Evolutionary conservation across 2,888 invertebrate genomes (phyloP).

Genomic region (Phymatocera aterrima): DNA sequence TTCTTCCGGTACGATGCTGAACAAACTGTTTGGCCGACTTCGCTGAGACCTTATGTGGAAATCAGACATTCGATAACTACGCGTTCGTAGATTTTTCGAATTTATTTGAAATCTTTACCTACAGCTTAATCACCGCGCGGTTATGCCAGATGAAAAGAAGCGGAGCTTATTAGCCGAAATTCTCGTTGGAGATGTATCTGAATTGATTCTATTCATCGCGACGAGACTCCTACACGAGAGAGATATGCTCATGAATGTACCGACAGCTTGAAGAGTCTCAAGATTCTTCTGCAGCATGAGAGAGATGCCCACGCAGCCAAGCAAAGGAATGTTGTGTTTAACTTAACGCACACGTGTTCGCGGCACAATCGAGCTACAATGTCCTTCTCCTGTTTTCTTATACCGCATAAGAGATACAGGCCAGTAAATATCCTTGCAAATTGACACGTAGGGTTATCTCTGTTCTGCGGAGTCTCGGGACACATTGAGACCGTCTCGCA

Average conservation of each 20-base stretch:
- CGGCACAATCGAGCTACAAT: background rate
- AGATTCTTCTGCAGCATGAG: background rate
- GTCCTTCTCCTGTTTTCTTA: background rate
- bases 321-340: slow-evolving; percentile 1
- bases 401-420: background rate
- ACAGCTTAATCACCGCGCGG: too few species aligned
- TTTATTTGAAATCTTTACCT: too few species aligned
- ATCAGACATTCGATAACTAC: too few species aligned
- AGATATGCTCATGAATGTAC: background rate
- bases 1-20: too few species aligned
- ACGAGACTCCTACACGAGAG: background rate
- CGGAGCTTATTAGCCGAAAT: too few species aligned
- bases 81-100: too few species aligned
- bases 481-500: background rate
- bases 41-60: too few species aligned
- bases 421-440: slow-evolving; percentile 24
- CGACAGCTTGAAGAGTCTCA: background rate
- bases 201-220: too few species aligned
- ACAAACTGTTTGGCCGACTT: too few species aligned
- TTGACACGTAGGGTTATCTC: slow-evolving; percentile 5
- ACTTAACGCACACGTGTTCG: background rate
- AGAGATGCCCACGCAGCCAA: background rate
- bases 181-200: too few species aligned
- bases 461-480: background rate
- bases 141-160: too few species aligned